A percentile compares a stretch with the other conserved stretches of the same genome.
phyloP scores from a whole-genome alignment of 1,140 invertebrate genomes.

The Homalodisca vitripennis region DNA sequence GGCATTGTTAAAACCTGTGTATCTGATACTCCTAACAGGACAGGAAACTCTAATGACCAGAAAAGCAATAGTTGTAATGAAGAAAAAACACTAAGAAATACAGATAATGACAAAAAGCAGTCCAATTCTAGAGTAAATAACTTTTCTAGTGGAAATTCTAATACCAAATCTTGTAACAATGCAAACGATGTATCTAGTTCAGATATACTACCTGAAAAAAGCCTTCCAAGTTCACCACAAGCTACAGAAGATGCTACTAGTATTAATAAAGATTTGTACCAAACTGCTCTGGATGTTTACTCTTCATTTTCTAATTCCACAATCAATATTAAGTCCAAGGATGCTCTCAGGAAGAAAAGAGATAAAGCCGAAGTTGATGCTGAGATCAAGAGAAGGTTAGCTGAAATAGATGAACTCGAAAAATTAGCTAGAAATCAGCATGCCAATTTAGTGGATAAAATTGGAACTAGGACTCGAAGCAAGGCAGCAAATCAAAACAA shows the following conservation, averaged over 20 bases:
- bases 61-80: background rate
- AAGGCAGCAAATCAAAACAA: background rate
- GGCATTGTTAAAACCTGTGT: background rate
- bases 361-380: conserved; percentile 23
- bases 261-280: background rate
- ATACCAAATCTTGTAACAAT: background rate
- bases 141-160: background rate
- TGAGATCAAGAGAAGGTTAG: conserved; percentile 14
- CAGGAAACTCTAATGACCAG: background rate
- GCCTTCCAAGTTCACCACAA: too few relatives aligned
- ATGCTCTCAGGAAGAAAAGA: background rate
- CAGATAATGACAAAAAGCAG: background rate
- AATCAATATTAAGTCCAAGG: background rate
- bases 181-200: background rate
- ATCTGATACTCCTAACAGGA: background rate
- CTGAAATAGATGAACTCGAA: conserved; percentile 15
- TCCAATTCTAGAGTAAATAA: background rate
- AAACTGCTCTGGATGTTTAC: background rate
- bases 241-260: too few relatives aligned
- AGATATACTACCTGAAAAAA: too few relatives aligned
- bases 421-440: conserved; percentile 9
- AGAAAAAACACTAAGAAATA: background rate
- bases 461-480: background rate
- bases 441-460: conserved; percentile 1
- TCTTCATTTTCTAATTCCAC: background rate